These are phyloP conservation scores for Cricetomys ansorgei DNA, from an alignment of 2,113 vertebrate genomes.

Conservation along the genomic window DNA sequence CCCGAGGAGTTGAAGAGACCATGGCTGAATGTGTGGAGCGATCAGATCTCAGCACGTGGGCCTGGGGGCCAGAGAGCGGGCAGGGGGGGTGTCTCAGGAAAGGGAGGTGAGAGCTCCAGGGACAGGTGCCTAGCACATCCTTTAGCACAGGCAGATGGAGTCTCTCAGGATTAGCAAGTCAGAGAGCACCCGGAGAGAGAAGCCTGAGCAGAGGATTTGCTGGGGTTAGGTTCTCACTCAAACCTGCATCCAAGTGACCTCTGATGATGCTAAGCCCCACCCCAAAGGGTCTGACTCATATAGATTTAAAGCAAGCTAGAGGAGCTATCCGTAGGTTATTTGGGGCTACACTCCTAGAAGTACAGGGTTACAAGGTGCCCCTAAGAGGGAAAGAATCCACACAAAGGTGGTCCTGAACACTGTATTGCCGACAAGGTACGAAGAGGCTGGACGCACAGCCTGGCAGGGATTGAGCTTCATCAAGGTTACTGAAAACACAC, in stretches of 20 bases:
- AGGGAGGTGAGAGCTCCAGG: not conserved
- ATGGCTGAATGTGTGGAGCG: fast-evolving
- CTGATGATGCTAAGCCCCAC: not conserved
- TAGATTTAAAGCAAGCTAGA: not conserved
- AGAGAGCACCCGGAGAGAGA: not conserved
- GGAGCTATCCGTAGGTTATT: not conserved
- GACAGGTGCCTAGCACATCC: not conserved
- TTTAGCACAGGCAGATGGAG: not conserved
- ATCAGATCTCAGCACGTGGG: not conserved
- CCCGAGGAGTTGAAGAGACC: not conserved
- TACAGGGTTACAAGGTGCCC: no score
- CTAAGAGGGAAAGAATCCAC: not conserved
- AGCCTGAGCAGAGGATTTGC: not conserved
- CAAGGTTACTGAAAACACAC: conserved; percentile 32
- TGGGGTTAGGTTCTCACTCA: not conserved
- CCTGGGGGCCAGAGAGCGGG: not conserved
- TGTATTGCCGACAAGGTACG: not conserved
- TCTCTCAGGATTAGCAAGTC: not conserved
- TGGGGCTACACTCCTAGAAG: not conserved
- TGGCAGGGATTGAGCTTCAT: fast-evolving
- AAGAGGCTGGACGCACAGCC: not conserved
- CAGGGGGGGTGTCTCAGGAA: not conserved
- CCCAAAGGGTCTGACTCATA: not conserved
- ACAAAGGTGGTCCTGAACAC: no score
- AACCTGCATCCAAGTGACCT: not conserved